phyloP scores from a whole-genome alignment of 2,113 vertebrate species.

The Morphnarchus princeps region DNA sequence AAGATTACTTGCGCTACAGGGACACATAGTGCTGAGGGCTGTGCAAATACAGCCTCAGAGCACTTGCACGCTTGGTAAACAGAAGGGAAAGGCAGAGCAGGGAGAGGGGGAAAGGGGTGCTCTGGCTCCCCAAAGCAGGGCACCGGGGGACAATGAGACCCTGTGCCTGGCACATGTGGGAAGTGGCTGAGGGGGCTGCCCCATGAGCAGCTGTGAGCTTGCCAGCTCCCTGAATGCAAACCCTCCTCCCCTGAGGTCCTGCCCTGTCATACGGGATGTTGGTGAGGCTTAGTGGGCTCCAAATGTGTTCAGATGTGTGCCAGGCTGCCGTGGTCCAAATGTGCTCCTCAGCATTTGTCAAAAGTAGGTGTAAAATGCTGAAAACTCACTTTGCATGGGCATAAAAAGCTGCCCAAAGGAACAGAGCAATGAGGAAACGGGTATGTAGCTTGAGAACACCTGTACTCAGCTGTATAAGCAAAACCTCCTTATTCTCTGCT shows the following conservation, averaged over 20 bases:
- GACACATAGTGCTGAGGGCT: not conserved
- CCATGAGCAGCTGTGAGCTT: fast-evolving
- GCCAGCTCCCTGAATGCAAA: not conserved
- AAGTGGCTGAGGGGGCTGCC: not conserved
- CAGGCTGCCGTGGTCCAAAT: not conserved
- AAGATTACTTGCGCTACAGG: not conserved
- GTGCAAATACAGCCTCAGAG: not conserved
- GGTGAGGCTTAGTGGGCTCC: not conserved
- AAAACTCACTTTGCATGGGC: not conserved
- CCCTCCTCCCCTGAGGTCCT: not conserved
- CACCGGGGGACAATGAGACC: fast-evolving
- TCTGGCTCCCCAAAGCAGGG: not conserved
- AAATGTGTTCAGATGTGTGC: fast-evolving
- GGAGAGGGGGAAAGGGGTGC: not conserved
- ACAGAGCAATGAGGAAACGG: not conserved
- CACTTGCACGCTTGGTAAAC: fast-evolving
- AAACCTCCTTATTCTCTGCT: not conserved
- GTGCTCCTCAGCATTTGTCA: not conserved
- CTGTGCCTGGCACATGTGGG: fast-evolving
- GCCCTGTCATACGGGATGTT: not conserved
- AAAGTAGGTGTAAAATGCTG: not conserved
- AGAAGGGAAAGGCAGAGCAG: not conserved
- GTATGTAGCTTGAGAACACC: not conserved
- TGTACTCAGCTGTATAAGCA: not conserved
- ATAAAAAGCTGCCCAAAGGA: not conserved